phyloP scores from a whole-genome alignment of 2,797 vertebrate genomes.

The Hafferia zeledoni region DNA sequence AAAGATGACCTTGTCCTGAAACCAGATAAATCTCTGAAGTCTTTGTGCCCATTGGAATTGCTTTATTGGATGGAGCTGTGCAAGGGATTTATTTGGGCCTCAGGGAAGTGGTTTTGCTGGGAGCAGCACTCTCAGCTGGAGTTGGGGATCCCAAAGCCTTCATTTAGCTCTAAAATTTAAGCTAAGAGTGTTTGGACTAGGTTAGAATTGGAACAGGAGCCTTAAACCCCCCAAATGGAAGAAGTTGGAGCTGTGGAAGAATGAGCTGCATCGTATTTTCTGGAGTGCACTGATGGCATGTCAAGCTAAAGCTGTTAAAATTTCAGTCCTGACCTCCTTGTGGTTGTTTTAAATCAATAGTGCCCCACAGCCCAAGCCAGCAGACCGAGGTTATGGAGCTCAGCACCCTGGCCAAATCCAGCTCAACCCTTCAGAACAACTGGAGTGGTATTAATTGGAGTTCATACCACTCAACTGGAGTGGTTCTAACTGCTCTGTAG shows the following conservation, averaged over 20 bases:
- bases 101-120: background rate
- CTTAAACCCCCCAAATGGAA: background rate
- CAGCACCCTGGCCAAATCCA: background rate
- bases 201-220: background rate
- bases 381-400: background rate
- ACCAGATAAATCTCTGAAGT: background rate
- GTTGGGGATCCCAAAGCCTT: background rate
- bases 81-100: background rate
- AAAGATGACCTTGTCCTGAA: constrained; percentile 45
- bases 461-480: background rate
- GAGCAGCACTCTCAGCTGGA: background rate
- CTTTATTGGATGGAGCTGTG: constrained; percentile 10
- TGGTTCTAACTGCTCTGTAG: background rate
- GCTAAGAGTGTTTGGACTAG: background rate
- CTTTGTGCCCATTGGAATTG: background rate
- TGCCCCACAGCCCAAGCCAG: background rate
- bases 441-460: background rate
- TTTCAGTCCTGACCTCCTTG: background rate
- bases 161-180: background rate
- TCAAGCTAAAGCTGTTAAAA: background rate
- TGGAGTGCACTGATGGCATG: background rate
- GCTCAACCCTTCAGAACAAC: background rate
- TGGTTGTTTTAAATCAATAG: background rate
- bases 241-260: background rate
- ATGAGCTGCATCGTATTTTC: background rate